Evolutionary conservation across 2,888 invertebrate genomes (phyloP).

Genomic region (Phanerotoma sp.): DNA sequence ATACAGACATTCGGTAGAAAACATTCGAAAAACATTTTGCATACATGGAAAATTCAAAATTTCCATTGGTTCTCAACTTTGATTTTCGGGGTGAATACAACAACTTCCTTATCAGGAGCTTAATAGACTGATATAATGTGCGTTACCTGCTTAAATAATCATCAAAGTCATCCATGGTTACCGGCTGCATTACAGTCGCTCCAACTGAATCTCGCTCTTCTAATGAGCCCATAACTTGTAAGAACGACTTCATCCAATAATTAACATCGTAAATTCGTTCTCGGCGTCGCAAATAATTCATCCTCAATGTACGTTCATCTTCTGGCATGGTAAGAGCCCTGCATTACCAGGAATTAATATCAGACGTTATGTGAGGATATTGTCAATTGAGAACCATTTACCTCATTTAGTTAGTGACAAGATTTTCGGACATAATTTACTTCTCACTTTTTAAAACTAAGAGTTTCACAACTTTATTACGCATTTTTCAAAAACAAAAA

Average conservation of each 20-base stretch:
- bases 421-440: too few species aligned
- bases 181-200: slow-evolving; percentile 83
- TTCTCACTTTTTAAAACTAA: too few species aligned
- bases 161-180: slow-evolving; percentile 89
- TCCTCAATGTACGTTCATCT: slow-evolving; percentile 81
- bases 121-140: slow-evolving; percentile 34
- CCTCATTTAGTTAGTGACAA: too few species aligned
- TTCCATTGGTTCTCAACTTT: too few species aligned
- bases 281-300: slow-evolving; percentile 80
- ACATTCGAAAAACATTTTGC: too few species aligned
- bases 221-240: slow-evolving; percentile 83
- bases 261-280: slow-evolving; percentile 83
- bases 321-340: slow-evolving; percentile 88
- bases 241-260: slow-evolving; percentile 86
- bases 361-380: background rate
- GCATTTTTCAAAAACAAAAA: too few species aligned
- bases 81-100: too few species aligned
- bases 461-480: too few species aligned
- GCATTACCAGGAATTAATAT: slow-evolving; percentile 28
- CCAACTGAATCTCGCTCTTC: slow-evolving; percentile 81
- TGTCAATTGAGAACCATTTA: too few species aligned
- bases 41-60: too few species aligned
- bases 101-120: background rate
- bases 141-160: slow-evolving; percentile 83
- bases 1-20: too few species aligned